Percentiles rank a stretch among this genome's conserved stretches.
Conservation (phyloP, 2,113 vertebrate species). For the Psophia crepitans region DNA sequence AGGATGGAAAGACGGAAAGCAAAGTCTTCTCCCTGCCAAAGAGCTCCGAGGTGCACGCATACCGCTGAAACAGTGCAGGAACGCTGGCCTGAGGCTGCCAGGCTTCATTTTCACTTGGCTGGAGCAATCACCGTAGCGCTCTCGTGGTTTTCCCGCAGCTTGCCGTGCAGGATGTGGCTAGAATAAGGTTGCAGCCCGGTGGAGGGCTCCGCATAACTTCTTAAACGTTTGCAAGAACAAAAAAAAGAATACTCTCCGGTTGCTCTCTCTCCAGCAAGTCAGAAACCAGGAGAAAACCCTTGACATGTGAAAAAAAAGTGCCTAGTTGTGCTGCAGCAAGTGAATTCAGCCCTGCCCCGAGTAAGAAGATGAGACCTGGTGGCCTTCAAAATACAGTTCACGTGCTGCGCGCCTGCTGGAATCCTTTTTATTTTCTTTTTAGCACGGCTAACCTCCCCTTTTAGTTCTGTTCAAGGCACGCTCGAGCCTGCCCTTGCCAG, state of each 20-base stretch:
- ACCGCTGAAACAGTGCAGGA: neutral
- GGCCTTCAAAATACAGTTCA: neutral
- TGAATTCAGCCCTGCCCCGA: neutral
- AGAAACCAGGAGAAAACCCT: neutral
- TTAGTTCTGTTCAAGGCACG: neutral
- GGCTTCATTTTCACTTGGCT: neutral
- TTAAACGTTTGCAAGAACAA: neutral
- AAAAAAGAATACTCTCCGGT: neutral
- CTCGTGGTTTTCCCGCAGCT: neutral
- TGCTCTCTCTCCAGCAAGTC: neutral
- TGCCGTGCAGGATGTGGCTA: neutral
- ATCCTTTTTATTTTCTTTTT: neutral
- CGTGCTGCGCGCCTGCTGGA: neutral
- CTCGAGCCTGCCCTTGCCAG: rapidly evolving
- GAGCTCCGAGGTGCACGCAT: rapidly evolving
- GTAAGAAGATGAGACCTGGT: neutral
- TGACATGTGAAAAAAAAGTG: neutral
- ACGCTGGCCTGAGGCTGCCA: neutral
- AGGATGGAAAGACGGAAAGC: neutral
- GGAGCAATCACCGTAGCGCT: rapidly evolving
- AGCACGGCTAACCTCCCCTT: neutral
- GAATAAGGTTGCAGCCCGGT: neutral
- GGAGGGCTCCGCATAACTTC: neutral
- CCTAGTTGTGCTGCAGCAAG: neutral
- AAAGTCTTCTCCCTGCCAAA: neutral